Evolutionary conservation across 2,113 vertebrate species (phyloP).

Genomic region (Hippotragus niger): DNA sequence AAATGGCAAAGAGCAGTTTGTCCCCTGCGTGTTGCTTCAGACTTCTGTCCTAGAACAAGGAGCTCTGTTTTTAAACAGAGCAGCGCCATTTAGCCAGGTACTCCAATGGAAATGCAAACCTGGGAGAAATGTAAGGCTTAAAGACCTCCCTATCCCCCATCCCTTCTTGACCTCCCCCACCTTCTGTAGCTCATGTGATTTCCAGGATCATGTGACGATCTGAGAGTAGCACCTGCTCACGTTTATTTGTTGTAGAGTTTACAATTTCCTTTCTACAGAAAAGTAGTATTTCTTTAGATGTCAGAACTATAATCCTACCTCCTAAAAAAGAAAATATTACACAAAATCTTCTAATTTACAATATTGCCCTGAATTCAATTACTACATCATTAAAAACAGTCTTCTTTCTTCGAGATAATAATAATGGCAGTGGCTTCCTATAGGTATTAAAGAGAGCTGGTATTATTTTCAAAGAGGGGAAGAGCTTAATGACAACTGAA

Average conservation of each 20-base stretch:
- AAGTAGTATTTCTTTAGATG: neutral
- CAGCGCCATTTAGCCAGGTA: neutral
- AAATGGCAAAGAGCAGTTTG: neutral
- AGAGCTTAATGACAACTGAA: neutral
- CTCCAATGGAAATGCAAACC: neutral
- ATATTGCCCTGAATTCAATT: neutral
- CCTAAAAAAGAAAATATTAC: neutral
- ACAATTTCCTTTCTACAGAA: neutral
- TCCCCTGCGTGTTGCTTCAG: neutral
- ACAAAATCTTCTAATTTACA: neutral
- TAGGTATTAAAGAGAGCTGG: neutral
- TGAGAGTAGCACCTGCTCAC: too few relatives aligned
- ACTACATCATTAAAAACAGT: neutral
- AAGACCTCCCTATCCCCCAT: neutral
- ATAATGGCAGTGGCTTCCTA: neutral
- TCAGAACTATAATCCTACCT: neutral
- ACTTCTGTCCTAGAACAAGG: neutral
- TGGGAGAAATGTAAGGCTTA: neutral
- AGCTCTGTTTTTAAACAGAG: neutral
- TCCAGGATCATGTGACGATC: neutral
- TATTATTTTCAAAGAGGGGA: neutral
- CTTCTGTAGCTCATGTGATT: neutral
- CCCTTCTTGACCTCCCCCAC: neutral
- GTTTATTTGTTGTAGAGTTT: neutral
- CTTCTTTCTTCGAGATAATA: neutral